A percentile compares a stretch with the other conserved stretches of the same genome.
These are phyloP conservation scores for Tetramorium alpestre DNA, from an alignment of 1,140 invertebrate species.

Conservation along the genomic window DNA sequence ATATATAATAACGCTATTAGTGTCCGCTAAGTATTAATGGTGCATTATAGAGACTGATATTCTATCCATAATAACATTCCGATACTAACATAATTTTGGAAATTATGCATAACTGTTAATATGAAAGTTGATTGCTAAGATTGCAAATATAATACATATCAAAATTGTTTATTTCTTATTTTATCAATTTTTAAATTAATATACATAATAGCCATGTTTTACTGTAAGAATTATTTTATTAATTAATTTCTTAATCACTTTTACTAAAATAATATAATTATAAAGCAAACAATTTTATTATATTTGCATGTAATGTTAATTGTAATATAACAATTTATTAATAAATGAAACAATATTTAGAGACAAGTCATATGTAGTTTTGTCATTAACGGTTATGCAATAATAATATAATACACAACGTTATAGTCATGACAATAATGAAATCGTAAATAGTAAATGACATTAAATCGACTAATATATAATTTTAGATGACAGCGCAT, in stretches of 20 bases:
- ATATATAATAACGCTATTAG: conserved; percentile 40
- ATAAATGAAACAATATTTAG: not conserved
- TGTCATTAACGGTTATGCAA: conserved; percentile 23
- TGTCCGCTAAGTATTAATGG: conserved; percentile 28
- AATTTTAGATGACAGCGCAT: conserved; percentile 37
- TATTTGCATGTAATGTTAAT: not conserved
- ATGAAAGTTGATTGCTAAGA: not conserved
- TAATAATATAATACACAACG: not conserved
- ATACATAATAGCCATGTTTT: not conserved
- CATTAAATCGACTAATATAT: conserved; percentile 20
- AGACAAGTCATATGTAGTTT: not conserved
- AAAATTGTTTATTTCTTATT: not conserved
- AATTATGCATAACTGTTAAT: not conserved
- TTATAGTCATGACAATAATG: not conserved
- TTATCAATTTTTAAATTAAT: not conserved
- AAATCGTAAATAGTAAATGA: not conserved
- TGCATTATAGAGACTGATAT: conserved; percentile 15
- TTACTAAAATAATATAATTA: not conserved
- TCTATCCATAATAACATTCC: conserved; percentile 3
- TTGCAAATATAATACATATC: not conserved
- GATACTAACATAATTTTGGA: not conserved
- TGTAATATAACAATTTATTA: not conserved
- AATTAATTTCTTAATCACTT: not conserved
- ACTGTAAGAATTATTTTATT: not conserved
- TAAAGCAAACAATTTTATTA: not conserved